Percentiles rank a stretch among this genome's conserved stretches.
Evolutionary conservation across 2,113 vertebrate genomes (phyloP).

Genomic region (Pelecanus crispus): DNA sequence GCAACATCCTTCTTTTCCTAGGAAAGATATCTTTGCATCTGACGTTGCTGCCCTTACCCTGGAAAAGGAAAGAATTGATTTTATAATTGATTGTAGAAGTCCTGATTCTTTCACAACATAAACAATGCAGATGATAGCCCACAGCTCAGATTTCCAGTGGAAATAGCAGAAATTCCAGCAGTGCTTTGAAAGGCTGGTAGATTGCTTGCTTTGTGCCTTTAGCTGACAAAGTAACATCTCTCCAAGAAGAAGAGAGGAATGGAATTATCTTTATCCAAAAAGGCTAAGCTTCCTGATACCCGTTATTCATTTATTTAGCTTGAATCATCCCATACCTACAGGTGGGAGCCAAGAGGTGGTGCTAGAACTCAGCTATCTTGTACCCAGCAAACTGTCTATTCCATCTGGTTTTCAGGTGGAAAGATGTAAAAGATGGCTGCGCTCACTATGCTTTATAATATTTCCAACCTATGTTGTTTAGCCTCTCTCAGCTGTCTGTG

Average conservation of each 20-base stretch:
- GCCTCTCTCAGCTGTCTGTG: neutral
- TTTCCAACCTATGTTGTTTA: neutral
- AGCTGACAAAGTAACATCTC: neutral
- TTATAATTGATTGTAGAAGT: neutral
- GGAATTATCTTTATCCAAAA: neutral
- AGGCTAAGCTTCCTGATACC: neutral
- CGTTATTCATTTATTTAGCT: neutral
- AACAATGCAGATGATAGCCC: neutral
- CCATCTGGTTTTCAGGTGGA: neutral
- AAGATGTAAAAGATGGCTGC: neutral
- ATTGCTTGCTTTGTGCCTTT: neutral
- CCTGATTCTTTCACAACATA: neutral
- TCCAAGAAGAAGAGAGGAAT: neutral
- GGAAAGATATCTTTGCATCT: neutral
- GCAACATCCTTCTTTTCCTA: neutral
- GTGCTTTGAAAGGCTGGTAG: neutral
- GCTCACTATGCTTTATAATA: neutral
- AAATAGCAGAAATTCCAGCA: neutral
- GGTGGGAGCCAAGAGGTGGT: constrained; percentile 60
- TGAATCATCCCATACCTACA: constrained; percentile 22
- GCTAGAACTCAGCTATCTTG: constrained; percentile 47
- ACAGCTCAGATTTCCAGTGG: neutral
- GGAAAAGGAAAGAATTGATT: neutral
- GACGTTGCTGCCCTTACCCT: neutral
- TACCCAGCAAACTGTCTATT: neutral